Conservation (phyloP, 2,888 invertebrate species). For the Synergus laeviventris region DNA sequence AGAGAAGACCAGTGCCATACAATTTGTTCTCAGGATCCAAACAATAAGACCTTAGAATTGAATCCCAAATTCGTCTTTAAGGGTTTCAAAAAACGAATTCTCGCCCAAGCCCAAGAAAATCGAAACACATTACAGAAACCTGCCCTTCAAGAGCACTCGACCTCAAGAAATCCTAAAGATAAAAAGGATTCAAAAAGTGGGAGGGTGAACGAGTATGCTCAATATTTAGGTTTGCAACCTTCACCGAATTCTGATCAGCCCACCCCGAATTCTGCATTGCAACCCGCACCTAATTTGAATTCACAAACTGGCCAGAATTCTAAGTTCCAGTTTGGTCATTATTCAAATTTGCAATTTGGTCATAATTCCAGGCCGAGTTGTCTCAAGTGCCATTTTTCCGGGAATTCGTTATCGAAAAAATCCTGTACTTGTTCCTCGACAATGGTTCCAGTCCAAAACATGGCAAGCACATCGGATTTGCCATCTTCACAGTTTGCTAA, state of each 20-base stretch:
- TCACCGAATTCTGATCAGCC: constrained; percentile 49
- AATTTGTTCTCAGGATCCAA: constrained; percentile 24
- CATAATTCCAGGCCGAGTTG: constrained; percentile 78
- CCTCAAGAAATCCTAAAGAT: constrained; percentile 47
- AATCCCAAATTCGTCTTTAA: constrained; percentile 65
- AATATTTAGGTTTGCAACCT: constrained; percentile 83
- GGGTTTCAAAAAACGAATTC: constrained; percentile 70
- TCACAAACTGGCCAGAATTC: neutral
- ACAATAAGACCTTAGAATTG: constrained; percentile 47
- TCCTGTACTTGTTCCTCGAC: constrained; percentile 80
- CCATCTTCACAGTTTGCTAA: constrained; percentile 74
- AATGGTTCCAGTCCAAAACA: constrained; percentile 67
- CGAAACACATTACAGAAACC: constrained; percentile 51
- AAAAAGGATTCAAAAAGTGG: constrained; percentile 58
- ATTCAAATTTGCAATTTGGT: neutral
- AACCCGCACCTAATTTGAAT: constrained; percentile 15
- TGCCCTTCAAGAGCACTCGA: constrained; percentile 49
- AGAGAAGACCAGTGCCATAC: constrained; percentile 31
- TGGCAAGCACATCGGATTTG: constrained; percentile 74
- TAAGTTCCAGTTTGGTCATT: neutral
- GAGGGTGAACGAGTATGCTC: constrained; percentile 80
- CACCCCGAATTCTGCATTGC: constrained; percentile 6
- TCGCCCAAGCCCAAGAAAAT: constrained; percentile 66
- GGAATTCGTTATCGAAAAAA: constrained; percentile 79
- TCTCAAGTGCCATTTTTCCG: constrained; percentile 81